Evolutionary conservation across 2,113 vertebrate genomes (phyloP).

Genomic region (Sebastes schlegelii): DNA sequence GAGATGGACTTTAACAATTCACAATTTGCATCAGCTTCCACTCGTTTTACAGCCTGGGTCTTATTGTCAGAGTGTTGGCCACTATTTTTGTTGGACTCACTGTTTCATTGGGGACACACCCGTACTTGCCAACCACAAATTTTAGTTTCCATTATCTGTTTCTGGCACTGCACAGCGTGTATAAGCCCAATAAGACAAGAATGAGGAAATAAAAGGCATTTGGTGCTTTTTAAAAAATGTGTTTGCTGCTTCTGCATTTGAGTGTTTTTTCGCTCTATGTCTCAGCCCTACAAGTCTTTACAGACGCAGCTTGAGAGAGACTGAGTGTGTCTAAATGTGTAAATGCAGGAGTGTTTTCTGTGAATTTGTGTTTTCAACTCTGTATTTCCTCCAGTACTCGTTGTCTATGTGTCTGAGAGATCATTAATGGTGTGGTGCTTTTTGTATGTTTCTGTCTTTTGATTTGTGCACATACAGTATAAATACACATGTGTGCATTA

Average conservation of each 20-base stretch:
- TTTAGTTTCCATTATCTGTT: too few species aligned
- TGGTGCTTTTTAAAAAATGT: too few species aligned
- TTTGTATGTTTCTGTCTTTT: neutral
- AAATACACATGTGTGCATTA: neutral
- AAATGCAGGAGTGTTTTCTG: neutral
- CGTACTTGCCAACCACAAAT: too few species aligned
- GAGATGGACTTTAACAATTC: neutral
- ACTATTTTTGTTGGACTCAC: neutral
- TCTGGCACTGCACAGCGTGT: too few species aligned
- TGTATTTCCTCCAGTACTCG: neutral
- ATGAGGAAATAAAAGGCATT: too few species aligned
- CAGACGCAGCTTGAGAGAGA: too few species aligned
- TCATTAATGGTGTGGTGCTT: neutral
- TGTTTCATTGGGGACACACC: neutral
- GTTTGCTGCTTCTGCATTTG: too few species aligned
- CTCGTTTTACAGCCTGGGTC: neutral
- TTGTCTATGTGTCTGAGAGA: neutral
- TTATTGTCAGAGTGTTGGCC: neutral
- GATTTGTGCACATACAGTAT: neutral
- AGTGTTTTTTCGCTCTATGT: too few species aligned
- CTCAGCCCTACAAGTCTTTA: too few species aligned
- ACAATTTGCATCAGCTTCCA: neutral
- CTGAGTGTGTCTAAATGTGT: neutral
- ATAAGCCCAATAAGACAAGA: too few species aligned
- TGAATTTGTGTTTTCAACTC: neutral